Evolutionary conservation across 1,140 invertebrate genomes (phyloP).

Genomic region (Probaryconus sp.): DNA sequence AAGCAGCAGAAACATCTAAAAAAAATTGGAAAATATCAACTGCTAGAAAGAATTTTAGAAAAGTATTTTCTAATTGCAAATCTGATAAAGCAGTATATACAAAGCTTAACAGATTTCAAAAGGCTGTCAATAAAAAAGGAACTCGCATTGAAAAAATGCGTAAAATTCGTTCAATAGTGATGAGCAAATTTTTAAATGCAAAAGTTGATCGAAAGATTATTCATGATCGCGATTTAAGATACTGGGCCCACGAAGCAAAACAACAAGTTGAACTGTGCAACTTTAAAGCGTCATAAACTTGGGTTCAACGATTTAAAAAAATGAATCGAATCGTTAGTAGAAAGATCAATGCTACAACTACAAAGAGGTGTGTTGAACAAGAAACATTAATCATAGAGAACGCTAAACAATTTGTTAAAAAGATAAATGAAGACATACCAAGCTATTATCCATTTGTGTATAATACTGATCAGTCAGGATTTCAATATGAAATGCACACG

Average conservation of each 20-base stretch:
- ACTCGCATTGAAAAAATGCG: not conserved
- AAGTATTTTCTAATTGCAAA: constrained; percentile 1
- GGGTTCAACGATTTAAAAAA: constrained; percentile 1
- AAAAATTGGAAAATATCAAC: constrained; percentile 1
- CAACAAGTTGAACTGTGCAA: too few species aligned
- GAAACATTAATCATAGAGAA: not conserved
- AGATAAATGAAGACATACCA: not conserved
- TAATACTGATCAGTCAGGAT: too few species aligned
- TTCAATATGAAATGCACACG: not conserved
- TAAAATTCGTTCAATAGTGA: not conserved
- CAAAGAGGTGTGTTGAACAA: not conserved
- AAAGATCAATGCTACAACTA: not conserved
- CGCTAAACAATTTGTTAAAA: not conserved
- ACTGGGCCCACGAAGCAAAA: constrained; percentile 7
- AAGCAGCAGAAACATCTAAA: too few species aligned
- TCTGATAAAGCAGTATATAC: not conserved
- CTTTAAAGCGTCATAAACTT: not conserved
- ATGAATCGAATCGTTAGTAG: constrained; percentile 1
- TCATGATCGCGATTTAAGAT: constrained; percentile 8
- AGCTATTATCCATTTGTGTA: not conserved
- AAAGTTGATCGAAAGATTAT: constrained; percentile 1
- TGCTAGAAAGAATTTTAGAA: constrained; percentile 2
- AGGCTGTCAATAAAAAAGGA: not conserved
- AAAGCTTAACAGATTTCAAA: not conserved
- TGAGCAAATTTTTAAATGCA: not conserved